A percentile compares a stretch with the other conserved stretches of the same genome.
phyloP scores from a whole-genome alignment of 1,140 invertebrate species.

The Pseudomyrmex concolor region DNA sequence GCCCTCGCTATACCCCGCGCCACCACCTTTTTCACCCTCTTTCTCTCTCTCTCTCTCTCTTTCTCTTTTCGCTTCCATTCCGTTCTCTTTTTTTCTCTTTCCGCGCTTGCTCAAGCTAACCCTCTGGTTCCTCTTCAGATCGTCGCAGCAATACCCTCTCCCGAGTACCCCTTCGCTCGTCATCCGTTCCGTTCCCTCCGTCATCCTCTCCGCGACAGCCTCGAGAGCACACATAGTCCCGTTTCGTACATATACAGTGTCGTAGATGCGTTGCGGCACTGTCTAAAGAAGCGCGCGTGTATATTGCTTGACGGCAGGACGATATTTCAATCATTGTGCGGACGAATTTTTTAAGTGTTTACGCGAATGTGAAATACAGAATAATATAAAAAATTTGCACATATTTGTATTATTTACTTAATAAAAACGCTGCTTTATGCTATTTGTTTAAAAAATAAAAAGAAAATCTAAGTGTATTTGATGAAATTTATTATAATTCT shows the following conservation, averaged over 20 bases:
- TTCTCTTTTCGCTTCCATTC: neutral
- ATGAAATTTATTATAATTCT: constrained; percentile 13
- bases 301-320: constrained; percentile 46
- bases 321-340: constrained; percentile 10
- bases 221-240: constrained; percentile 70
- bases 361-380: neutral
- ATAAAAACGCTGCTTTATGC: neutral
- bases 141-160: constrained; percentile 62
- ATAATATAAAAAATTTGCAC: neutral
- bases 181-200: constrained; percentile 59
- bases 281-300: constrained; percentile 73
- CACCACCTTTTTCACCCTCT: neutral
- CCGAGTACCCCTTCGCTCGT: constrained; percentile 44
- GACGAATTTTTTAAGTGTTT: neutral
- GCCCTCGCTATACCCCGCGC: constrained; percentile 40
- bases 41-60: neutral
- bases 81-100: constrained; percentile 44
- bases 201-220: constrained; percentile 58
- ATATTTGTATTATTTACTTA: too few relatives aligned
- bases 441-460: neutral
- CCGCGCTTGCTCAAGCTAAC: constrained; percentile 44
- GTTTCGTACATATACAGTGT: constrained; percentile 80
- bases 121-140: constrained; percentile 64
- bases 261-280: constrained; percentile 78
- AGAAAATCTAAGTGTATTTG: neutral